Conservation (phyloP, 1,140 invertebrate species). For the Tyrophagus putrescentiae region DNA sequence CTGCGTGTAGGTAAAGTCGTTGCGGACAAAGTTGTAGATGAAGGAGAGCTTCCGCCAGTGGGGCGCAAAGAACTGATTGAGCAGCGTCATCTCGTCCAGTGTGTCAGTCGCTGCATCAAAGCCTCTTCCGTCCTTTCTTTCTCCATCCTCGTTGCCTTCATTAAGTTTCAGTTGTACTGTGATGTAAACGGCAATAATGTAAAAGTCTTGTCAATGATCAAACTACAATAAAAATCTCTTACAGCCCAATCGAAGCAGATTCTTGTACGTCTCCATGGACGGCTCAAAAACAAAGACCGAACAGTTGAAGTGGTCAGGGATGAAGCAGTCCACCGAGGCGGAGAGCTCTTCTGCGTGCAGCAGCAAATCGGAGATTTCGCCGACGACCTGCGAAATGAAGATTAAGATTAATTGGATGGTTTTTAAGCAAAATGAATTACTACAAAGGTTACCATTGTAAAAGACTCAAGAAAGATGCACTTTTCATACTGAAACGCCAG, state of each 20-base stretch:
- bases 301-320: constrained; percentile 18
- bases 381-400: constrained; percentile 6
- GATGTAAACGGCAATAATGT: too few relatives aligned
- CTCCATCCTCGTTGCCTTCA: background rate
- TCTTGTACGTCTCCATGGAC: constrained; percentile 1
- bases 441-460: background rate
- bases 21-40: constrained; percentile 18
- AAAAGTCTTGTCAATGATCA: background rate
- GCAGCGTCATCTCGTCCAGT: constrained; percentile 19
- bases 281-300: constrained; percentile 21
- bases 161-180: background rate
- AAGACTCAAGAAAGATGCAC: constrained; percentile 20
- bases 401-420: background rate
- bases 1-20: constrained; percentile 16
- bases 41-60: constrained; percentile 18
- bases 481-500: constrained; percentile 14
- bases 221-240: constrained; percentile 1
- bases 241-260: constrained; percentile 13
- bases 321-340: constrained; percentile 15
- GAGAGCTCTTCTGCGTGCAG: constrained; percentile 5
- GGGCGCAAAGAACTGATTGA: constrained; percentile 20
- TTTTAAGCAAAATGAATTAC: background rate
- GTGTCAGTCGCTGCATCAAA: background rate
- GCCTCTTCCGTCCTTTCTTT: background rate
- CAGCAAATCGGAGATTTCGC: constrained; percentile 16